phyloP scores from a whole-genome alignment of 2,113 vertebrate species.

The Cariama cristata region DNA sequence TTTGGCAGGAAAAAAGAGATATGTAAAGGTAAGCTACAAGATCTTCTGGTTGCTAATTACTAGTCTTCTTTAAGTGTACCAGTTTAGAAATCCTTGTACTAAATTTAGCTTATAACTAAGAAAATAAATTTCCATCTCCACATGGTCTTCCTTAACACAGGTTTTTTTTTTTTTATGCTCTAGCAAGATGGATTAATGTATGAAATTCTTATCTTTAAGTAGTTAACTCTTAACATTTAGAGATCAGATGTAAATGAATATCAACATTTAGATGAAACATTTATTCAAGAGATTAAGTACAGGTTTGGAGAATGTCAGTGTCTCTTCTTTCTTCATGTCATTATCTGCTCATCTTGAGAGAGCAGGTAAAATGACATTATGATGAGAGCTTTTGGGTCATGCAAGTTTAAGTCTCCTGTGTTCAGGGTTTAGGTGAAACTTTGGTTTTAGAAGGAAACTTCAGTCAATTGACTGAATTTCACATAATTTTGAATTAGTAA shows the following conservation, averaged over 20 bases:
- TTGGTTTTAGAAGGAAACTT: background rate
- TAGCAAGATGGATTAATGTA: background rate
- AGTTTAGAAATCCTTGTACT: background rate
- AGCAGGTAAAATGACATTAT: background rate
- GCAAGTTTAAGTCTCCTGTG: background rate
- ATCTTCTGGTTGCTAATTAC: conserved; percentile 10
- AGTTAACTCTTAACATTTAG: conserved; percentile 3
- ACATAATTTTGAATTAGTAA: background rate
- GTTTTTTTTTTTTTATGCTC: background rate
- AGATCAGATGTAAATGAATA: background rate
- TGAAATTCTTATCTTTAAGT: background rate
- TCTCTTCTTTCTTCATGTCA: background rate
- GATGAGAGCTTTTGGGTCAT: background rate
- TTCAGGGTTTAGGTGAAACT: background rate
- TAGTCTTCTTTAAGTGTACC: background rate
- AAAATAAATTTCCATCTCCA: background rate
- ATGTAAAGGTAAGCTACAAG: background rate
- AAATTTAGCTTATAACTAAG: background rate
- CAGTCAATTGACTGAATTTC: background rate
- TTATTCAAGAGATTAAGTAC: background rate
- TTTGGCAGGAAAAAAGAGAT: background rate
- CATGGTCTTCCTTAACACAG: background rate
- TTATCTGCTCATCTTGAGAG: background rate
- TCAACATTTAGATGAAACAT: background rate
- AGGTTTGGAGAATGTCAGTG: background rate